These are phyloP conservation scores for Acanthosepion pharaonis DNA, from an alignment of 2,888 invertebrate species.

Conservation along the genomic window DNA sequence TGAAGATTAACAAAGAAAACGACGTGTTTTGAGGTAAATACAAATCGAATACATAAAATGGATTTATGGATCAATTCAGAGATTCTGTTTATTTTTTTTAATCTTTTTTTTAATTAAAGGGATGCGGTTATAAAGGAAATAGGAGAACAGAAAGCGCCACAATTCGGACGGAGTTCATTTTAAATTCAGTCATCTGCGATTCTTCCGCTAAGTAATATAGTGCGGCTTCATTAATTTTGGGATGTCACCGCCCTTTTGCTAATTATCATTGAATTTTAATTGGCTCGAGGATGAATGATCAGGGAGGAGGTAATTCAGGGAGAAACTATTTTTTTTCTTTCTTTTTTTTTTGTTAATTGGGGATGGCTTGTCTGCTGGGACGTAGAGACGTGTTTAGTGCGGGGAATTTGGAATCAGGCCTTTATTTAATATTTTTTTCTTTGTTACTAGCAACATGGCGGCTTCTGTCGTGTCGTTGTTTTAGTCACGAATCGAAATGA, in stretches of 20 bases:
- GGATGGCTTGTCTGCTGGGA: not conserved
- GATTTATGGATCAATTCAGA: no score
- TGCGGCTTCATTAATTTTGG: not conserved
- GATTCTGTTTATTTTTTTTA: no score
- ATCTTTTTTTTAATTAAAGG: no score
- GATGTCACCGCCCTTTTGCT: not conserved
- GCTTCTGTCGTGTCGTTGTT: no score
- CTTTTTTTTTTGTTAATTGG: not conserved
- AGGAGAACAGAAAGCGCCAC: no score
- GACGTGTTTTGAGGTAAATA: no score
- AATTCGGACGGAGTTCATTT: no score
- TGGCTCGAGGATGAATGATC: not conserved
- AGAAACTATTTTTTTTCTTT: not conserved
- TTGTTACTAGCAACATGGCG: not conserved
- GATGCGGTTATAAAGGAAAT: no score
- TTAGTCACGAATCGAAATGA: not conserved
- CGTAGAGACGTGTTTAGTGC: not conserved
- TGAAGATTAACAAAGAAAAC: no score
- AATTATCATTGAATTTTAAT: slow-evolving; percentile 33
- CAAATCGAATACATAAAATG: no score
- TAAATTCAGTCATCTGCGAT: not conserved
- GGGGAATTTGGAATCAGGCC: not conserved
- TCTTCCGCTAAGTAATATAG: not conserved
- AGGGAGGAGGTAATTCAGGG: not conserved
- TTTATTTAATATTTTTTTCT: not conserved